Conservation (phyloP, 2,797 vertebrate genomes). For the Mormyrops boulengeri region DNA sequence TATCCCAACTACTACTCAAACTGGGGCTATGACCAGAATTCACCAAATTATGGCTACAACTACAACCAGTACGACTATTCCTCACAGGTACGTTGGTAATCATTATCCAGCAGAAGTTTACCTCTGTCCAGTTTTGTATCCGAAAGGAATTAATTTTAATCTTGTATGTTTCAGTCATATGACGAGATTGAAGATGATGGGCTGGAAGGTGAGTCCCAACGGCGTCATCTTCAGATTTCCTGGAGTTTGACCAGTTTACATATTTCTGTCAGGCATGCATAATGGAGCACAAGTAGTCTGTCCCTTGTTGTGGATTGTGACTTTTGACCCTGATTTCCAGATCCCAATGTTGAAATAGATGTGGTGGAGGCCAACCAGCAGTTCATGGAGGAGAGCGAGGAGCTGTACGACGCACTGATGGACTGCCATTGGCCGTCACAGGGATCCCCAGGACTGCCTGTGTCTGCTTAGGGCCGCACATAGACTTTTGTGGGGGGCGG, state of each 20-base stretch:
- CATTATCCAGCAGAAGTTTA: not conserved
- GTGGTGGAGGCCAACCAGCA: slow-evolving; percentile 70
- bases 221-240: not conserved
- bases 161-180: slow-evolving; percentile 21
- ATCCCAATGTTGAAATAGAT: slow-evolving; percentile 63
- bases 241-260: not conserved
- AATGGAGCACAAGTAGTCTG: not conserved
- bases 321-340: slow-evolving; percentile 39
- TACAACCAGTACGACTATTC: slow-evolving; percentile 71
- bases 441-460: slow-evolving; percentile 45
- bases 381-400: slow-evolving; percentile 77
- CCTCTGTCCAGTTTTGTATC: not conserved
- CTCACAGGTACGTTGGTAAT: slow-evolving; percentile 62
- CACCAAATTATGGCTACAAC: slow-evolving; percentile 65
- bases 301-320: not conserved
- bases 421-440: slow-evolving; percentile 77
- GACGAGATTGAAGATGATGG: slow-evolving; percentile 56
- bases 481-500: not conserved
- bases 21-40: slow-evolving; percentile 77
- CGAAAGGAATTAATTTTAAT: not conserved
- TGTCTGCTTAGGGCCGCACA: not conserved
- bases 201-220: slow-evolving; percentile 50
- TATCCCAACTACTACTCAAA: slow-evolving; percentile 70
- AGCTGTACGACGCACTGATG: slow-evolving; percentile 74
- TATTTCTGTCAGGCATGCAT: not conserved